Base-by-base conservation (phyloP, 2,113 vertebrate species). In the Micronisus gabar region DNA sequence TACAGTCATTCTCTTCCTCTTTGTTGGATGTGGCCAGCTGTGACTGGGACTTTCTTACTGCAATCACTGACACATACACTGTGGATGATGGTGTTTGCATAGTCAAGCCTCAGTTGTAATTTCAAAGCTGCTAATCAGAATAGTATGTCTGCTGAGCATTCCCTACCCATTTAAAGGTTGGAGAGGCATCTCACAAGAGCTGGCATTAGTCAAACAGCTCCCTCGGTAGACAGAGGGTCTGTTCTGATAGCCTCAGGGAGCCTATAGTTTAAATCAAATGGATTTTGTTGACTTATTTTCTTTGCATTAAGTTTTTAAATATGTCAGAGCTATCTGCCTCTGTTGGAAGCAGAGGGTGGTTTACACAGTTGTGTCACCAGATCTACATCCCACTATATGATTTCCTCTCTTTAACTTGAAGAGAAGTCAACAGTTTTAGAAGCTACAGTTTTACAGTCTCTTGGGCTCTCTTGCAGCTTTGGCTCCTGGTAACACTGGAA, bases 161-260 rank as follows among this genome's bases (percentile, higher is more conserved):
- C n/a, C 89, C 50, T 78, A 81, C 32, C 15, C 25, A 2, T 88
- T 91, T 90, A 88, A 93, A 96, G 93, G 72, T 84, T 91, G 93
- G 94, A 95, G 90, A 94, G 59, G 47, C 43, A 93, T 92, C 94
- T 97, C 91, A 74, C 47, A 95, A 95, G 94, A 90, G 56, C 88
- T 94, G 83, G 87, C 85, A 94, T 90, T 95, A 96, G 81, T 75
- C 45, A 93, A 56, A 90, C 62, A 88, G n/a, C 61, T 96, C 71
- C 72, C 56, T 61, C 2, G 6, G 61, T 5, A 85, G 55, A 62
- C 59, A 92, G 78, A 91, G 92, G 84, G 58, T 81, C 84, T 95
- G 81, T 93, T 95, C 61, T 82, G 48, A 68, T 63, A 85, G 81
- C 91, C 81, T 95, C 63, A 62, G 81, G 71, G 93, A 95, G 15